Percentiles rank a stretch among this genome's conserved stretches.
Conservation (phyloP, 2,888 invertebrate genomes). For the Hyles lineata region DNA sequence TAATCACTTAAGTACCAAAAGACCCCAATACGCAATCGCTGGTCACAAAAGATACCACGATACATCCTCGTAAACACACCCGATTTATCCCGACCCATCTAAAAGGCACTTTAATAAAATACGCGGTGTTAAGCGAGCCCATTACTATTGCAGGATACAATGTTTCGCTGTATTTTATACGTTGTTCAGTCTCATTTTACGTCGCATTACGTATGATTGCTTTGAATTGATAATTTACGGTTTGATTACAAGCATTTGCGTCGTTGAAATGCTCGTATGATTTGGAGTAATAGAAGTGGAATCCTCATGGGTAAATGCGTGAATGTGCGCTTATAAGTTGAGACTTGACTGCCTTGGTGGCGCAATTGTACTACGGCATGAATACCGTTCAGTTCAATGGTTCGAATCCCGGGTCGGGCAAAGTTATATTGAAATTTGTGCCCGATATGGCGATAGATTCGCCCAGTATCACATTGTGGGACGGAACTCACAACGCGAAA, state of each 20-base stretch:
- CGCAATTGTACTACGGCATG: too few species aligned
- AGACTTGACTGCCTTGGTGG: too few species aligned
- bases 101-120: slow-evolving; percentile 58
- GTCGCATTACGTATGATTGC: slow-evolving; percentile 49
- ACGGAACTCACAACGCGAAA: too few species aligned
- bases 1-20: slow-evolving; percentile 3
- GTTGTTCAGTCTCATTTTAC: slow-evolving; percentile 57
- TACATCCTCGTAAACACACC: slow-evolving; percentile 33
- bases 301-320: neutral
- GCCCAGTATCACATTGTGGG: too few species aligned
- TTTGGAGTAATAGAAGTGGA: slow-evolving; percentile 22
- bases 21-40: neutral
- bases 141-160: slow-evolving; percentile 50
- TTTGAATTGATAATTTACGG: slow-evolving; percentile 55
- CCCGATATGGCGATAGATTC: too few species aligned
- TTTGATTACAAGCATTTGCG: slow-evolving; percentile 52
- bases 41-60: slow-evolving; percentile 10
- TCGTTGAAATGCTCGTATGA: slow-evolving; percentile 46
- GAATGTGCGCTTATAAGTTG: too few species aligned
- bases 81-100: slow-evolving; percentile 44
- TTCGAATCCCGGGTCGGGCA: too few species aligned
- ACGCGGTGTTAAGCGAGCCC: slow-evolving; percentile 50
- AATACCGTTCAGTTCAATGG: too few species aligned
- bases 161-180: slow-evolving; percentile 61
- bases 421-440: too few species aligned